Conservation (phyloP, 2,797 vertebrate genomes). For the Podargus strigoides region DNA sequence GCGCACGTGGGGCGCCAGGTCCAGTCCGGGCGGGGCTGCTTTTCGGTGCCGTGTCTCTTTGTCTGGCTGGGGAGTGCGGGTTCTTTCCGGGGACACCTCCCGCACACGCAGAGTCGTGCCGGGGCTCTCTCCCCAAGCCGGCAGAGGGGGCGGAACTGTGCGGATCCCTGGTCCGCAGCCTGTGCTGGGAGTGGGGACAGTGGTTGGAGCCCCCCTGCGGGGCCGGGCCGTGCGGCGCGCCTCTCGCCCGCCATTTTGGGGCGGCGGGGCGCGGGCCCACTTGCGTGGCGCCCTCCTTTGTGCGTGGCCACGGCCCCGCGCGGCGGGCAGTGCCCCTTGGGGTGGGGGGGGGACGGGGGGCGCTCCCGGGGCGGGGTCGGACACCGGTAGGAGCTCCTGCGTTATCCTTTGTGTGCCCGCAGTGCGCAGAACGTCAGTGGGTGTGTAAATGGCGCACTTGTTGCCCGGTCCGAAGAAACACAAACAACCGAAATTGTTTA, state of each 20-base stretch:
- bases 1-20: neutral
- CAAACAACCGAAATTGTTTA: too few species aligned
- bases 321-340: neutral
- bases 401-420: neutral
- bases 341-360: neutral
- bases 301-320: neutral
- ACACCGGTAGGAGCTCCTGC: accelerated
- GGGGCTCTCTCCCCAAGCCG: too few species aligned
- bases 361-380: neutral
- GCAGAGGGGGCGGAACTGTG: neutral
- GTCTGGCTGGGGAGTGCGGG: neutral
- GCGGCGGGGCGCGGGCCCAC: neutral
- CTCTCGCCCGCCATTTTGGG: slow-evolving; percentile 23
- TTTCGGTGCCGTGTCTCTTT: neutral
- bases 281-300: neutral
- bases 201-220: neutral
- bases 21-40: neutral
- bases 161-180: too few species aligned
- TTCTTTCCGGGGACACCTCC: neutral
- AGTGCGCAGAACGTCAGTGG: neutral
- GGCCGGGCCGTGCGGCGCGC: neutral
- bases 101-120: too few species aligned
- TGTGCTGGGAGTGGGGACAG: neutral
- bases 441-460: neutral
- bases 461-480: too few species aligned